Percentiles rank a stretch among this genome's conserved stretches.
These are phyloP conservation scores for Hippocampus barbouri DNA, from an alignment of 2,113 vertebrate genomes.

Conservation along the genomic window DNA sequence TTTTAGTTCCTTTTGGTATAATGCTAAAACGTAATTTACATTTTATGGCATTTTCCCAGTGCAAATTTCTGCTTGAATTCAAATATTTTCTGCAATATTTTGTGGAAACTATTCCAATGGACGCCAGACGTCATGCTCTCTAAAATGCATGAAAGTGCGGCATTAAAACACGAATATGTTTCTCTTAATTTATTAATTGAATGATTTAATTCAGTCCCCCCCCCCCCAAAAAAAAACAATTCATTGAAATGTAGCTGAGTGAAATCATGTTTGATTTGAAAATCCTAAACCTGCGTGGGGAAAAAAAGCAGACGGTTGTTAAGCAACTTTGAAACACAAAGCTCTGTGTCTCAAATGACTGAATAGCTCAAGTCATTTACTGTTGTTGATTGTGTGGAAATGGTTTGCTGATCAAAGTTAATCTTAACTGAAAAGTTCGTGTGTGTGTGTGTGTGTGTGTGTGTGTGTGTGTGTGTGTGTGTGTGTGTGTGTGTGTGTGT, in stretches of 20 bases:
- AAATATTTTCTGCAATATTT: background rate
- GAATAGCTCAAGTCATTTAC: background rate
- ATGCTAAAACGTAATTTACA: background rate
- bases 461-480: too few relatives aligned
- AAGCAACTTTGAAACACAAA: background rate
- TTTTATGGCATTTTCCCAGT: background rate
- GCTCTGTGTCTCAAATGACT: background rate
- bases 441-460: slow-evolving; percentile 22
- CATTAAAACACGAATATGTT: background rate
- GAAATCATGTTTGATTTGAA: background rate
- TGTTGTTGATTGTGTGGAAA: background rate
- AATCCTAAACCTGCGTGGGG: background rate
- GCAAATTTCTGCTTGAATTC: background rate
- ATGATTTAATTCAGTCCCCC: background rate
- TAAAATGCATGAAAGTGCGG: background rate
- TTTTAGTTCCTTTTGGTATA: background rate
- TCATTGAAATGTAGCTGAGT: background rate
- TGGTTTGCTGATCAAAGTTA: slow-evolving; percentile 27
- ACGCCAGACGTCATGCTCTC: background rate
- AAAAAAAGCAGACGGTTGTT: background rate
- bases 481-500: too few relatives aligned
- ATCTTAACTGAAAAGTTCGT: slow-evolving; percentile 17
- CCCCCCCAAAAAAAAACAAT: background rate
- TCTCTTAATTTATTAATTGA: background rate
- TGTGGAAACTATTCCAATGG: background rate